phyloP scores from a whole-genome alignment of 2,888 invertebrate genomes.

The Drosophila paranaensis region DNA sequence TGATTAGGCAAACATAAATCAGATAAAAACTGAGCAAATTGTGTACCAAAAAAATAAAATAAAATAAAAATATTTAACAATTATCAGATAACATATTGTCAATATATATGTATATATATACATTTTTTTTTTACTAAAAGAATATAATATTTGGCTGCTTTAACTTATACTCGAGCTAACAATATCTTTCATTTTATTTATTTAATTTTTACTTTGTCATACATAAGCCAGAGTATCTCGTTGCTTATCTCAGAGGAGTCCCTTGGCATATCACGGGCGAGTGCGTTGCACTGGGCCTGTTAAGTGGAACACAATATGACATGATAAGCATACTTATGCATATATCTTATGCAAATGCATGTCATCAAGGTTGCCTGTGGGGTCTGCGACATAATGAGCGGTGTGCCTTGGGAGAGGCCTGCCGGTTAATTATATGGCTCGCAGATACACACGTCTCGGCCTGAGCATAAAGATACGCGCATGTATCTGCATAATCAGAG shows the following conservation, averaged over 20 bases:
- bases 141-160: background rate
- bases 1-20: constrained; percentile 33
- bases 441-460: constrained; percentile 11
- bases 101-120: background rate
- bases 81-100: background rate
- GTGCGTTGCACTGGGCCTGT: constrained; percentile 24
- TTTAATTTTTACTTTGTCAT: background rate
- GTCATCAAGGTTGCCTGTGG: constrained; percentile 64
- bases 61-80: background rate
- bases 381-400: constrained; percentile 73
- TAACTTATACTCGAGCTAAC: background rate
- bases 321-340: constrained; percentile 55
- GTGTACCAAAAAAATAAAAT: background rate
- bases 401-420: constrained; percentile 22
- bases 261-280: constrained; percentile 1
- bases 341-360: constrained; percentile 65
- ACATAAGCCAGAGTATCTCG: too few relatives aligned
- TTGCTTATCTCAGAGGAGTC: background rate
- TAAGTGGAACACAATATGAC: constrained; percentile 51
- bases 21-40: constrained; percentile 12
- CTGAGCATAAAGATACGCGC: constrained; percentile 39
- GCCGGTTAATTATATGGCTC: constrained; percentile 44
- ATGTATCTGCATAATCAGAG: constrained; percentile 65
- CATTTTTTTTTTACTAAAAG: background rate
- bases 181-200: background rate